phyloP scores from a whole-genome alignment of 2,797 vertebrate genomes.

The Chaetophractus vellerosus region DNA sequence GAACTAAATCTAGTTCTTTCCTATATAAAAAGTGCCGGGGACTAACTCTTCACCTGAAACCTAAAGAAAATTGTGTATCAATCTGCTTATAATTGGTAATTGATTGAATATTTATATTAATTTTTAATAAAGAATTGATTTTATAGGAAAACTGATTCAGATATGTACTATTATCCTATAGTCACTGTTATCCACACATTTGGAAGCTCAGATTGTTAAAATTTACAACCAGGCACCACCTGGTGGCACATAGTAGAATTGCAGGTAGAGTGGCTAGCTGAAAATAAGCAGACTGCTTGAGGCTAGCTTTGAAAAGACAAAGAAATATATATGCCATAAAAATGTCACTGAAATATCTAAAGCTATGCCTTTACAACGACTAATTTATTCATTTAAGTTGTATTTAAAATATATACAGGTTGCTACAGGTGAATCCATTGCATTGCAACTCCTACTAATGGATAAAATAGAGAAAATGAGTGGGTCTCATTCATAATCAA shows the following conservation, averaged over 20 bases:
- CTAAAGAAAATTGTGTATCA: slow-evolving; percentile 32
- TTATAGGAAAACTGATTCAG: slow-evolving; percentile 25
- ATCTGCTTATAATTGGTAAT: slow-evolving; percentile 31
- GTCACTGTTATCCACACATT: background rate
- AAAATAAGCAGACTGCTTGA: background rate
- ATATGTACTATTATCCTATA: slow-evolving; percentile 1
- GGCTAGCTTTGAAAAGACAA: background rate
- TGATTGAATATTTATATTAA: background rate
- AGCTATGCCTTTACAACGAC: slow-evolving; percentile 39
- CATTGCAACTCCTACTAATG: slow-evolving; percentile 18
- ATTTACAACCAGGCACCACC: slow-evolving; percentile 28
- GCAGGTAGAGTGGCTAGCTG: slow-evolving; percentile 56
- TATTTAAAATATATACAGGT: slow-evolving; percentile 33
- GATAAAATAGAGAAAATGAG: slow-evolving; percentile 51
- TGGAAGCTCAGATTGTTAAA: slow-evolving; percentile 9
- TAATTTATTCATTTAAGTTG: background rate
- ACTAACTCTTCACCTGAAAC: slow-evolving; percentile 35
- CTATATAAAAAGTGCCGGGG: slow-evolving; percentile 13
- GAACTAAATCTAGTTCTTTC: slow-evolving; percentile 43
- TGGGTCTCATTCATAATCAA: slow-evolving; percentile 36
- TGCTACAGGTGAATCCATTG: slow-evolving; percentile 32
- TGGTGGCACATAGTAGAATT: slow-evolving; percentile 63
- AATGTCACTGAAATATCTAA: slow-evolving; percentile 38
- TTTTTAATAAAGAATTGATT: slow-evolving; percentile 47
- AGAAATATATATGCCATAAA: background rate